A percentile compares a stretch with the other conserved stretches of the same genome.
phyloP scores from a whole-genome alignment of 2,797 vertebrate species.

The Phylloscopus collybita region DNA sequence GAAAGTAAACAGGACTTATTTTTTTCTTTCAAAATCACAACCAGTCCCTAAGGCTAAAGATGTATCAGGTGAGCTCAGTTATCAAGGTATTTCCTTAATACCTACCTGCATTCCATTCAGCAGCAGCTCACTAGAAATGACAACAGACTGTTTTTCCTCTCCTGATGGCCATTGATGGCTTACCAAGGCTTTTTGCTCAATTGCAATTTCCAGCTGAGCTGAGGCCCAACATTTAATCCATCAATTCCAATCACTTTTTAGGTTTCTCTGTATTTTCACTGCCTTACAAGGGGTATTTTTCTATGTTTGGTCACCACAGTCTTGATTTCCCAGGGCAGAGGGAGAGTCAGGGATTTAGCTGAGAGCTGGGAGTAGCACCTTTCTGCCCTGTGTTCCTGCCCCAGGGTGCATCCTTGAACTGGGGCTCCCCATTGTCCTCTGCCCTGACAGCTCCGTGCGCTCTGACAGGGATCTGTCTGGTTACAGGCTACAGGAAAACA shows the following conservation, averaged over 20 bases:
- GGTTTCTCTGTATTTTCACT: neutral
- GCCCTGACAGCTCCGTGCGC: neutral
- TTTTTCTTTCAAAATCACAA: slow-evolving; percentile 31
- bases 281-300: neutral
- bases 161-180: neutral
- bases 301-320: neutral
- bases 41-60: neutral
- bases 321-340: neutral
- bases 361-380: neutral
- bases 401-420: neutral
- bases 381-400: neutral
- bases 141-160: neutral
- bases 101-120: neutral
- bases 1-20: neutral
- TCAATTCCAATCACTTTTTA: neutral
- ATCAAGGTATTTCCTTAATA: neutral
- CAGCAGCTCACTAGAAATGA: neutral
- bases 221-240: neutral
- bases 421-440: neutral
- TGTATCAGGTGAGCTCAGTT: neutral
- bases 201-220: neutral
- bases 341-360: neutral
- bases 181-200: neutral
- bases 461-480: neutral
- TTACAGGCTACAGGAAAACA: neutral